Base-by-base conservation (phyloP, 2,797 vertebrate genomes). In the Selene dorsalis region DNA sequence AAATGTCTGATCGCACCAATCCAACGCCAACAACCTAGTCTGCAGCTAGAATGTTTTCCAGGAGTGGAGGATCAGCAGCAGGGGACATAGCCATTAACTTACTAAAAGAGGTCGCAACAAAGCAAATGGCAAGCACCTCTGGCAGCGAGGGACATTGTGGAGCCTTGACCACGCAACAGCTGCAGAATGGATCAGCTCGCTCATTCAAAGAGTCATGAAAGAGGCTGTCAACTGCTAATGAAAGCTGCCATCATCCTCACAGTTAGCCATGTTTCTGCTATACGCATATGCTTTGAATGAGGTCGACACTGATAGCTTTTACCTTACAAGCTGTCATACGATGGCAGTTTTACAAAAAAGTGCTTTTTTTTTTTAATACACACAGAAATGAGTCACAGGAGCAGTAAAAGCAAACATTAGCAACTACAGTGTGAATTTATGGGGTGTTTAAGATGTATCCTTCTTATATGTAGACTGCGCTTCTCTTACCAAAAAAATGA, bases 121-220 rank as follows among this genome's bases (percentile, higher is more conserved):
- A 90, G 88, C 91, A 92, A 88, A 92, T 91, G 90, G 87, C 48
- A 79, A 78, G 55, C 76, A 85, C 87, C 84, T 85, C 63, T 68
- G 79, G 85, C 83, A 84, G 45, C 20, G 26, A 26, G 45, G 24
- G 55, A 76, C 41, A 72, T 16, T 61, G 30, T 28, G 80, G 47
- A 84, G 79, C 65, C 75, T 62, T 66, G 79, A 84, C 81, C 88
- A 80, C 61, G 73, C 74, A 82, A 72, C 76, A 84, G 83, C 83
- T 86, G 87, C 77, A 41, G 77, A 80, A 71, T 61, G 35, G 56
- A 85, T 88, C 61, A 6, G 64, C 69, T 53, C 32, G 3, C 70
- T 68, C 87, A 68, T 75, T 87, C 56, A 87, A 80, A 73, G 39
- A 87, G 63, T 73, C 47, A 9, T 62, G 22, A 83, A 73, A 77